phyloP scores from a whole-genome alignment of 2,797 vertebrate species.

The Tympanoctomys barrerae region DNA sequence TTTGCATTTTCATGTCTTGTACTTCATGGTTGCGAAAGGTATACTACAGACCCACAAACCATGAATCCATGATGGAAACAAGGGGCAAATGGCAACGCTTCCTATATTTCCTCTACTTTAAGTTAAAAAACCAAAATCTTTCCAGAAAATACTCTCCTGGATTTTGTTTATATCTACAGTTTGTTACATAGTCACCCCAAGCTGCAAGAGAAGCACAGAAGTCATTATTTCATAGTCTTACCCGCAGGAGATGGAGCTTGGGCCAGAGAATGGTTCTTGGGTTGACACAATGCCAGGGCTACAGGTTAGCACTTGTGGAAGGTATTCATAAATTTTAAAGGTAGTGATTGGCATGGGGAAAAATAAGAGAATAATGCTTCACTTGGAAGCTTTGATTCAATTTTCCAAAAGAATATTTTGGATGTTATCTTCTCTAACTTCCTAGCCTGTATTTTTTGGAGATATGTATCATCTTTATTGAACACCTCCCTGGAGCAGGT shows the following conservation, averaged over 20 bases:
- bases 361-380: not conserved
- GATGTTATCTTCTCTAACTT: not conserved
- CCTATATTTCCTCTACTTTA: not conserved
- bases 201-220: not conserved
- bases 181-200: not conserved
- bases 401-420: slow-evolving; percentile 1
- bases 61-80: not conserved
- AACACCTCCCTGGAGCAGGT: not conserved
- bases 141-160: not conserved
- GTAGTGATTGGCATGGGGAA: not conserved
- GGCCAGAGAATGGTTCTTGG: not conserved
- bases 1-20: slow-evolving; percentile 40
- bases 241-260: not conserved
- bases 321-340: not conserved
- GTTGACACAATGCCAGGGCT: not conserved
- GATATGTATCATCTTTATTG: not conserved
- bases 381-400: not conserved
- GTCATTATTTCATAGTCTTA: not conserved
- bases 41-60: not conserved
- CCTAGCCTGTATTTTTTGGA: not conserved
- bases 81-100: not conserved
- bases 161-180: not conserved
- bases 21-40: not conserved
- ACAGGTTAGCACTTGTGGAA: not conserved
- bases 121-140: not conserved